Evolutionary conservation across 2,888 invertebrate species (phyloP).

Genomic region (Sipha maydis): DNA sequence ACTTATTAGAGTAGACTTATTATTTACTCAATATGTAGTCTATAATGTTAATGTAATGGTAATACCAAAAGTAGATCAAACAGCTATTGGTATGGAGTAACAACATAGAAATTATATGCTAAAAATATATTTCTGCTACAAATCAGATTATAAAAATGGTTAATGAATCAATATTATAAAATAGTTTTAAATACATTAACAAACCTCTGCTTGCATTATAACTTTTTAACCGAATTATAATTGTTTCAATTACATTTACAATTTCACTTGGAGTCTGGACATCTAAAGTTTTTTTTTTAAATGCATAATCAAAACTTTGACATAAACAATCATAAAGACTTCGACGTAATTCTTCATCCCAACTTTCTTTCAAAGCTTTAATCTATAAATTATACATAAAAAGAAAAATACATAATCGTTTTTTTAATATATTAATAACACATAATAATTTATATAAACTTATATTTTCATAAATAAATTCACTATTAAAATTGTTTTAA

Average conservation of each 20-base stretch:
- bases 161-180: neutral
- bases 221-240: neutral
- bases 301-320: slow-evolving; percentile 38
- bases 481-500: too few relatives aligned
- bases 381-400: slow-evolving; percentile 12
- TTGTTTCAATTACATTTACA: slow-evolving; percentile 7
- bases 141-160: neutral
- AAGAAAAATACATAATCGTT: too few relatives aligned
- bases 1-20: too few relatives aligned
- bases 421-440: too few relatives aligned
- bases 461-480: too few relatives aligned
- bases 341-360: slow-evolving; percentile 42
- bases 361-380: slow-evolving; percentile 33
- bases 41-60: too few relatives aligned
- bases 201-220: neutral
- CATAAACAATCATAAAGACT: slow-evolving; percentile 30
- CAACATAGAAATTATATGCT: too few relatives aligned
- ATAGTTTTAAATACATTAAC: neutral
- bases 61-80: too few relatives aligned
- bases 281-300: slow-evolving; percentile 18
- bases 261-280: slow-evolving; percentile 22
- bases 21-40: too few relatives aligned
- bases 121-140: too few relatives aligned
- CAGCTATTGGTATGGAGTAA: too few relatives aligned
- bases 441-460: too few relatives aligned